Conservation (phyloP, 2,888 invertebrate genomes). For the Cecidostiba fungosa region DNA sequence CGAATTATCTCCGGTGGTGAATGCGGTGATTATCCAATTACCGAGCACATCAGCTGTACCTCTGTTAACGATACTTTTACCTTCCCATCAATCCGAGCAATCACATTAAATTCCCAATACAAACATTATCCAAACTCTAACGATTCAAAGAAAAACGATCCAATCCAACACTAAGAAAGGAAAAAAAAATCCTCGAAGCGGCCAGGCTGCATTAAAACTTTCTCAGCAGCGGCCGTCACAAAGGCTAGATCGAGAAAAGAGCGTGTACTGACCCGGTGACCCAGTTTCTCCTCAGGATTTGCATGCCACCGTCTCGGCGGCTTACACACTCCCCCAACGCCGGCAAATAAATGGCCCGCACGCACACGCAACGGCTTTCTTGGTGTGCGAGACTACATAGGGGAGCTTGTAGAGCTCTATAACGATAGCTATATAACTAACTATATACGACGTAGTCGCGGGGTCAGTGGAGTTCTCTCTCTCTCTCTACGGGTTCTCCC, state of each 20-base stretch:
- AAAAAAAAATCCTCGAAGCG: no score
- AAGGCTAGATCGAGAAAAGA: background rate
- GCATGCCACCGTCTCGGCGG: conserved; percentile 66
- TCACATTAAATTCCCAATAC: background rate
- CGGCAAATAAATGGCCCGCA: conserved; percentile 72
- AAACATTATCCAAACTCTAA: no score
- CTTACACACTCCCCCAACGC: background rate
- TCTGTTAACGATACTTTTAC: no score
- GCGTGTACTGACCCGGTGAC: conserved; percentile 70
- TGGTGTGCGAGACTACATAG: background rate
- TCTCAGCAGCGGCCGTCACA: background rate
- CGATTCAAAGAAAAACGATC: no score
- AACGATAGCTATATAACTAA: no score
- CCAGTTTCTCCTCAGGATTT: conserved; percentile 69
- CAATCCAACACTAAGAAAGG: no score
- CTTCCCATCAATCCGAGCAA: background rate
- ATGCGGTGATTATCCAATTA: background rate
- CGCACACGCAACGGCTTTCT: conserved; percentile 67
- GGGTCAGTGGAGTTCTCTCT: conserved; percentile 14
- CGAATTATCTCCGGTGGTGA: background rate
- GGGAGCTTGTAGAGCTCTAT: background rate
- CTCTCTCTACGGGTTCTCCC: background rate
- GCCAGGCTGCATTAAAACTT: no score
- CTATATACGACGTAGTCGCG: conserved; percentile 6
- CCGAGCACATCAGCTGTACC: background rate